Percentiles rank a stretch among this genome's conserved stretches.
phyloP scores from a whole-genome alignment of 2,888 invertebrate genomes.

The Dasysyrphus tricinctus region DNA sequence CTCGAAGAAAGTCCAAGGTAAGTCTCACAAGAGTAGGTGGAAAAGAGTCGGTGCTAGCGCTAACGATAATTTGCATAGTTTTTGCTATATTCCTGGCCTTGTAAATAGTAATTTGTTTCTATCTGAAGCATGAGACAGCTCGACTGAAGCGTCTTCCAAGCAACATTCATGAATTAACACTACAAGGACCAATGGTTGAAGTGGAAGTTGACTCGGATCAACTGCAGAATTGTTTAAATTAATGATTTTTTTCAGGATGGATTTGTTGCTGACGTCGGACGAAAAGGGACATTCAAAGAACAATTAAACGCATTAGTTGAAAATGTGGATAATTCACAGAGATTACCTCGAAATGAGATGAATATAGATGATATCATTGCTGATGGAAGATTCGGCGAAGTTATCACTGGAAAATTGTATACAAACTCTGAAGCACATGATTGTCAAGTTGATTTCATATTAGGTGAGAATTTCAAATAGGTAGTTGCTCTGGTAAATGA shows the following conservation, averaged over 20 bases:
- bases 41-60: slow-evolving; percentile 81
- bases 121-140: slow-evolving; percentile 82
- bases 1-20: no score
- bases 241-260: slow-evolving; percentile 84
- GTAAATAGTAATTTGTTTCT: slow-evolving; percentile 85
- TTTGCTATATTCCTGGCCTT: slow-evolving; percentile 87
- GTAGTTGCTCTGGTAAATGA: not conserved
- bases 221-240: slow-evolving; percentile 8
- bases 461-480: slow-evolving; percentile 77
- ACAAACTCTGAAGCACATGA: slow-evolving; percentile 81
- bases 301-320: slow-evolving; percentile 88
- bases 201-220: slow-evolving; percentile 82
- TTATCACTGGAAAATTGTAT: slow-evolving; percentile 88
- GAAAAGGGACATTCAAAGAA: slow-evolving; percentile 90
- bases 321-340: slow-evolving; percentile 84
- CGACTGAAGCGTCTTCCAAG: slow-evolving; percentile 80
- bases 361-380: slow-evolving; percentile 89
- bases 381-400: slow-evolving; percentile 90
- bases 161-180: slow-evolving; percentile 88
- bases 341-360: slow-evolving; percentile 87
- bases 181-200: slow-evolving; percentile 92
- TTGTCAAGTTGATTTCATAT: slow-evolving; percentile 87
- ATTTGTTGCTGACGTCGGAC: slow-evolving; percentile 90
- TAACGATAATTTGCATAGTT: slow-evolving; percentile 88
- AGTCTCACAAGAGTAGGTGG: slow-evolving; percentile 77